Evolutionary conservation across 2,113 vertebrate species (phyloP).

Genomic region (Haplochromis burtoni): DNA sequence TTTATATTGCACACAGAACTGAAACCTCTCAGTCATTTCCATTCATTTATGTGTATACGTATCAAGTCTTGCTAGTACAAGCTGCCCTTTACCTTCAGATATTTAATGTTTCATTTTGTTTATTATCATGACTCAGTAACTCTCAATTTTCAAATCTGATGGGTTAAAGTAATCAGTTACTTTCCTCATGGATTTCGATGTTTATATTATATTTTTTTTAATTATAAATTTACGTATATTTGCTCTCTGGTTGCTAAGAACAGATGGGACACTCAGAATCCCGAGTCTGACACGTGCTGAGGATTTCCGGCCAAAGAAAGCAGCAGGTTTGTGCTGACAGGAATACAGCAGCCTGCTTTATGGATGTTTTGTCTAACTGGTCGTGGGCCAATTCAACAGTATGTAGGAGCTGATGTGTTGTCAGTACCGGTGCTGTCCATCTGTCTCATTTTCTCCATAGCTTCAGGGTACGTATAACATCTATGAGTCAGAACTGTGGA

Average conservation of each 20-base stretch:
- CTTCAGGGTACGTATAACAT: neutral
- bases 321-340: neutral
- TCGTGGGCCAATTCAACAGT: neutral
- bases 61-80: neutral
- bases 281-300: neutral
- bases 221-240: neutral
- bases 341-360: neutral
- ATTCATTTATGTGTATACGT: fast-evolving
- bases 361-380: neutral
- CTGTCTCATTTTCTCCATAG: neutral
- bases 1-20: neutral
- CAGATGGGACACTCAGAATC: neutral
- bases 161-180: neutral
- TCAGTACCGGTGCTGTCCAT: conserved; percentile 4
- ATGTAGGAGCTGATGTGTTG: conserved; percentile 9
- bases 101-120: fast-evolving
- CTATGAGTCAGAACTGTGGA: neutral
- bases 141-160: neutral
- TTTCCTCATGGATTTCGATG: neutral
- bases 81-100: fast-evolving
- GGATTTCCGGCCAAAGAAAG: neutral
- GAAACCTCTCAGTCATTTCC: neutral
- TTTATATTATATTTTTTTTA: neutral
- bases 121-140: neutral
- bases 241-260: neutral